Conservation (phyloP, 2,797 vertebrate genomes). For the Falco novaeseelandiae region DNA sequence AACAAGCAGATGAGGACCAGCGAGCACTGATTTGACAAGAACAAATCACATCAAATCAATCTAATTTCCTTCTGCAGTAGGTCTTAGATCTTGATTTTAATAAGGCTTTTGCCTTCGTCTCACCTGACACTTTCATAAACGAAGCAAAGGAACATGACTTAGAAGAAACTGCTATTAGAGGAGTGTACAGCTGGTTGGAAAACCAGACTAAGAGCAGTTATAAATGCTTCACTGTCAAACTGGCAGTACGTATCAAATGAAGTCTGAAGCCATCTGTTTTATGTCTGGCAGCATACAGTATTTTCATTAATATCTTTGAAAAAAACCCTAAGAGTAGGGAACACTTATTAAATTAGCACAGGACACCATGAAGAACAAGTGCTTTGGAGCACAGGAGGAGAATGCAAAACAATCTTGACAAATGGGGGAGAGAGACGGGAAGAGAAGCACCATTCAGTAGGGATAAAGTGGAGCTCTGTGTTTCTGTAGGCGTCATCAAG, state of each 20-base stretch:
- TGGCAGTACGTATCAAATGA: slow-evolving; percentile 52
- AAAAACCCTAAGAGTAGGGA: not conserved
- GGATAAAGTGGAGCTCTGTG: not conserved
- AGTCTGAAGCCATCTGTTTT: slow-evolving; percentile 71
- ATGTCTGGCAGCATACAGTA: slow-evolving; percentile 58
- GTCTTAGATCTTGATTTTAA: slow-evolving; percentile 47
- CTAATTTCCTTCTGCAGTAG: slow-evolving; percentile 21
- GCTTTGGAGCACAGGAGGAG: slow-evolving; percentile 7
- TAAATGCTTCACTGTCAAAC: slow-evolving; percentile 60
- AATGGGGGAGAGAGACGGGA: not conserved
- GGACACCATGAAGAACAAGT: slow-evolving; percentile 43
- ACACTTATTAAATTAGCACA: slow-evolving; percentile 57
- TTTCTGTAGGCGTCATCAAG: not conserved
- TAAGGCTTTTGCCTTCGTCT: slow-evolving; percentile 4
- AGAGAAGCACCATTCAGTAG: not conserved
- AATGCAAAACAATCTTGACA: slow-evolving; percentile 38
- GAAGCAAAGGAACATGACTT: not conserved
- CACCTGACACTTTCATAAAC: slow-evolving; percentile 51
- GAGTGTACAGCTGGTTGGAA: slow-evolving; percentile 42
- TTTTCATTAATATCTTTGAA: slow-evolving; percentile 61
- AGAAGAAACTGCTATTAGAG: slow-evolving; percentile 41
- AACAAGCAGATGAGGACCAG: slow-evolving; percentile 1
- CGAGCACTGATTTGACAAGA: not conserved
- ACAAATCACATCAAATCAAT: slow-evolving; percentile 47
- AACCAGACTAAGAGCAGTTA: slow-evolving; percentile 57